Conservation (phyloP, 1,140 invertebrate genomes). For the Monochamus saltuarius region DNA sequence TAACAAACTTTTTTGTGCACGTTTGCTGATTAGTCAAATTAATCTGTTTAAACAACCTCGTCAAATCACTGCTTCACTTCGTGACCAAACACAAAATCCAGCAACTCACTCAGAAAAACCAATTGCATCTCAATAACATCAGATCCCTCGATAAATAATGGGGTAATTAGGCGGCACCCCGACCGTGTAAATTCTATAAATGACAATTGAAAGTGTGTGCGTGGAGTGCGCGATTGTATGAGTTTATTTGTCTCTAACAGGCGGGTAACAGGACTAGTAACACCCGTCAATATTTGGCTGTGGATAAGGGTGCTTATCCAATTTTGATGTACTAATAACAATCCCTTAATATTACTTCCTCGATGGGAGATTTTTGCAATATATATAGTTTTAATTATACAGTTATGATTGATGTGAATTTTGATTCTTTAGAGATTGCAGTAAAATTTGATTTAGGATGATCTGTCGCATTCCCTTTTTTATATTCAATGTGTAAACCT, state of each 20-base stretch:
- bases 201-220: conserved; percentile 17
- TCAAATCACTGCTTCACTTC: too few species aligned
- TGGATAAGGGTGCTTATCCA: conserved; percentile 21
- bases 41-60: too few species aligned
- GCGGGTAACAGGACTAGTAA: conserved; percentile 21
- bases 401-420: too few species aligned
- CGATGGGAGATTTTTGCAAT: background rate
- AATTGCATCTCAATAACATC: conserved; percentile 12
- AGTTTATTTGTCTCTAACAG: conserved; percentile 23
- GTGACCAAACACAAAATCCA: background rate
- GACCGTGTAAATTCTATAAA: conserved; percentile 26
- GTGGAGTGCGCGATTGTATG: background rate
- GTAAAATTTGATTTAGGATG: too few species aligned
- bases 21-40: too few species aligned
- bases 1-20: too few species aligned
- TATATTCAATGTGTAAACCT: too few species aligned
- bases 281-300: conserved; percentile 10
- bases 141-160: conserved; percentile 4
- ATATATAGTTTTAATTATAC: too few species aligned
- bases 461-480: too few species aligned
- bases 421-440: too few species aligned
- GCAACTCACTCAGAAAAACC: conserved; percentile 6
- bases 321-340: conserved; percentile 14
- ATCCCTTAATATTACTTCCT: background rate
- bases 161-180: conserved; percentile 26